phyloP scores from a whole-genome alignment of 92 coral and sea anemone species.

The Meandrina meandrites region DNA sequence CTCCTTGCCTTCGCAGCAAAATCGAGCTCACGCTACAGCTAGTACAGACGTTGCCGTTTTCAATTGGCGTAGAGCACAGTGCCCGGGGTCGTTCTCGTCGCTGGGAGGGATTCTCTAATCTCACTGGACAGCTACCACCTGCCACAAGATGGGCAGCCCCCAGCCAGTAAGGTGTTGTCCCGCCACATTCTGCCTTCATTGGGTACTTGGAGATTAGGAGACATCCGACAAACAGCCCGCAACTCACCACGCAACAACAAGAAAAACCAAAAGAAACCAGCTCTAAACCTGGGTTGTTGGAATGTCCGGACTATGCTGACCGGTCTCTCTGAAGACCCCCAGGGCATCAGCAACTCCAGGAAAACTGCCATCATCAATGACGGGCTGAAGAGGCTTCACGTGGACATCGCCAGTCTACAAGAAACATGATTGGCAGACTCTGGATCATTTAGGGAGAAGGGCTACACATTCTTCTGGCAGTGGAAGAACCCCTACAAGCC shows the following conservation, averaged over 20 bases:
- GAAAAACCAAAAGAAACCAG: conserved; percentile 21
- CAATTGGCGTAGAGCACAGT: too few species aligned
- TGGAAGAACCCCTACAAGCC: conserved; percentile 29
- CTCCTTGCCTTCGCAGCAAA: too few species aligned
- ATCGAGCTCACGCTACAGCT: too few species aligned
- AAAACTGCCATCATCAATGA: conserved; percentile 40
- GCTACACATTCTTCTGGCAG: conserved; percentile 55
- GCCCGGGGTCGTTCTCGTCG: too few species aligned
- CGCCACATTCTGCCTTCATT: too few species aligned
- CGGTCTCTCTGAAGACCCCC: conserved; percentile 44
- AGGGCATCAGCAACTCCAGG: conserved; percentile 25
- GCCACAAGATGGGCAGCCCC: too few species aligned
- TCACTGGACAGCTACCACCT: too few species aligned
- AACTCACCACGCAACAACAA: conserved; percentile 36
- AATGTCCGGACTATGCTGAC: conserved; percentile 44
- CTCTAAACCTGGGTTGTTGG: conserved; percentile 38
- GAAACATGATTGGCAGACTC: conserved; percentile 34
- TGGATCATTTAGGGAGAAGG: background rate
- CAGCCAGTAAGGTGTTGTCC: too few species aligned
- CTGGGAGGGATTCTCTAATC: too few species aligned
- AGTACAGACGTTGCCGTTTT: too few species aligned
- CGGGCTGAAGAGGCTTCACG: conserved; percentile 21
- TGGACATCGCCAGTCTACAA: conserved; percentile 43
- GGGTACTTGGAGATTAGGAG: too few species aligned
- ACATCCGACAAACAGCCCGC: too few species aligned